These are phyloP conservation scores for Corticium candelabrum DNA, from an alignment of 37 sponge, comb jelly and placozoan genomes.

Conservation along the genomic window DNA sequence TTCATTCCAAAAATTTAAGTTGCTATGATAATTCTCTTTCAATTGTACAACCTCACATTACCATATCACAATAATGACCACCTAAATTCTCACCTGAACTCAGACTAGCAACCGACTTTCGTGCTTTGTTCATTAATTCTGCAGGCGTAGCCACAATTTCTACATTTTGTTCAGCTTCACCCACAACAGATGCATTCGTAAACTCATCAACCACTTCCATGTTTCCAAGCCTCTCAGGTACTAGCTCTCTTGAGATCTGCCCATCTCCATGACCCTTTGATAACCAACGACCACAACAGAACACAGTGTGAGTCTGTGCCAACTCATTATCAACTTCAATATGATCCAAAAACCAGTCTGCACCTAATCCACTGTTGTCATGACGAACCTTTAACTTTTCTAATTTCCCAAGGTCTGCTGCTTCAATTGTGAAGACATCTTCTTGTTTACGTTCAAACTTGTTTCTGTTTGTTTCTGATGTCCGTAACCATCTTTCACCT, in stretches of 20 bases:
- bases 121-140: background rate
- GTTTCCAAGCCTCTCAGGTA: background rate
- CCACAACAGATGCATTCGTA: background rate
- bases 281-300: conserved; percentile 13
- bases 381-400: conserved; percentile 36
- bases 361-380: conserved; percentile 46
- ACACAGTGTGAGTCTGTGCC: conserved; percentile 8
- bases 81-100: background rate
- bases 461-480: background rate
- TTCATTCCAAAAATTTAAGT: too few relatives aligned
- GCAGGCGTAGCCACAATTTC: background rate
- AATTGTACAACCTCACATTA: too few relatives aligned
- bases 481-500: conserved; percentile 21
- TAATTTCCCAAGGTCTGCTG: background rate
- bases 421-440: conserved; percentile 3
- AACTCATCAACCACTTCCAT: background rate
- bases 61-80: too few relatives aligned
- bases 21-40: too few relatives aligned
- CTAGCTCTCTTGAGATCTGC: background rate
- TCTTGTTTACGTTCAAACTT: background rate
- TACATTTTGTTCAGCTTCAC: background rate
- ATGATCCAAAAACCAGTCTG: conserved; percentile 54
- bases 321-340: conserved; percentile 7
- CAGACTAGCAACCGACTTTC: background rate
- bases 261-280: conserved; percentile 10